phyloP scores from a whole-genome alignment of 2,113 vertebrate species.

The Catagonus wagneri region DNA sequence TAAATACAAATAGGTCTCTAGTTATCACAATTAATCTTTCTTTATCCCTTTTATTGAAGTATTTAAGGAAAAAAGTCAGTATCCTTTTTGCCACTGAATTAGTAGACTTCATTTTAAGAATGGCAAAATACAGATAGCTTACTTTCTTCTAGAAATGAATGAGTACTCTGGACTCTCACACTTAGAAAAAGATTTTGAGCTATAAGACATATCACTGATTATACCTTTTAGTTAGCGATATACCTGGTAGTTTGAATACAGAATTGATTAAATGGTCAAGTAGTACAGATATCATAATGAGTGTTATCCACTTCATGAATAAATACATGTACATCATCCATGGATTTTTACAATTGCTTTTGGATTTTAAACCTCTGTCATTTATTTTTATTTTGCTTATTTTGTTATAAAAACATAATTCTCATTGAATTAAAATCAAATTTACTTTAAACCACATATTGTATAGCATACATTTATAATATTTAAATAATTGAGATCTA shows the following conservation, averaged over 20 bases:
- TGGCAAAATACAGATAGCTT: not conserved
- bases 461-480: conserved; percentile 12
- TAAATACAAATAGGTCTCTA: not conserved
- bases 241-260: conserved; percentile 13
- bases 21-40: not conserved
- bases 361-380: conserved; percentile 23
- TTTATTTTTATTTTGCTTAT: conserved; percentile 32
- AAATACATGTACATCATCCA: not conserved
- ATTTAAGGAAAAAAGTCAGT: not conserved
- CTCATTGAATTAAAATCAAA: not conserved
- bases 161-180: not conserved
- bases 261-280: not conserved
- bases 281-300: not conserved
- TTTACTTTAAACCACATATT: conserved; percentile 1
- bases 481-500: conserved; percentile 50
- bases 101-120: not conserved
- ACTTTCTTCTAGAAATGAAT: conserved; percentile 27
- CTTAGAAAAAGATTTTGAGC: not conserved
- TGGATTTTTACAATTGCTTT: conserved; percentile 33
- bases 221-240: not conserved
- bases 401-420: conserved; percentile 61
- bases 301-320: conserved; percentile 36
- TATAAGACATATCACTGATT: not conserved
- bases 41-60: conserved; percentile 27
- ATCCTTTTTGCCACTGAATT: conserved; percentile 40